Evolutionary conservation across 2,888 invertebrate genomes (phyloP), one percentile per base, ranked within the genome.

Genomic region (Melinopterus prodromus): DNA sequence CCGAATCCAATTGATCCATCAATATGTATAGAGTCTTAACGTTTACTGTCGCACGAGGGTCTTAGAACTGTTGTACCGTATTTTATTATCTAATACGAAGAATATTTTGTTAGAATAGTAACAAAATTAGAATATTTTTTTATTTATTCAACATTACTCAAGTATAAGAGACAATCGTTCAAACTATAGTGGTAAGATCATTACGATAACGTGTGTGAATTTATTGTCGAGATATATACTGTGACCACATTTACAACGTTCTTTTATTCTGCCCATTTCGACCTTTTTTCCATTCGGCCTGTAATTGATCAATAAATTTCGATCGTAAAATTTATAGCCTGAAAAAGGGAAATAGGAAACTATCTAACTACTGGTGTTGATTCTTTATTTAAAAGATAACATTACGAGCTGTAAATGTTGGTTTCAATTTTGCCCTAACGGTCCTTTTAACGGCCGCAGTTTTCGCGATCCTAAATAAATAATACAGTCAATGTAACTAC

Each of bases 1-100:
- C 85, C 87, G 88, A 88, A 88, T 88, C 89, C 88, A 89, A 89
- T 89, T 89, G 89, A 88, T 88, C 88, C 87, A 89, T 89, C 88
- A 89, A 89, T 89, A 89, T 89, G 89, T 89, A 89, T 89, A 89
- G 88, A 87, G 86, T 88, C 88, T 89, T 88, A 88, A 89, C 88
- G 88, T 86, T 86, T 86, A 85, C 83, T 84, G 85, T 85, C 85
- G 85, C 53, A 53, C 53, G 53, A 12, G 53, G 53, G 12, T 26
- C 26, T 26, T 26, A 26, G 2, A 26, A 26, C 26, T 26, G 26
- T 26, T 26, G 1, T 26, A 26, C 26, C 3, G 26, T 26, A 26
- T 26, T 26, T 26, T 26, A 53, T 12, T 6, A 53, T 53, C 12
- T 53, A 9, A 53, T 53, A 53, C 12, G 9, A 53, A 12, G 53